A percentile compares a stretch with the other conserved stretches of the same genome.
These are phyloP conservation scores for Chironomus striatipennis DNA, from an alignment of 1,140 invertebrate species.

Conservation along the genomic window DNA sequence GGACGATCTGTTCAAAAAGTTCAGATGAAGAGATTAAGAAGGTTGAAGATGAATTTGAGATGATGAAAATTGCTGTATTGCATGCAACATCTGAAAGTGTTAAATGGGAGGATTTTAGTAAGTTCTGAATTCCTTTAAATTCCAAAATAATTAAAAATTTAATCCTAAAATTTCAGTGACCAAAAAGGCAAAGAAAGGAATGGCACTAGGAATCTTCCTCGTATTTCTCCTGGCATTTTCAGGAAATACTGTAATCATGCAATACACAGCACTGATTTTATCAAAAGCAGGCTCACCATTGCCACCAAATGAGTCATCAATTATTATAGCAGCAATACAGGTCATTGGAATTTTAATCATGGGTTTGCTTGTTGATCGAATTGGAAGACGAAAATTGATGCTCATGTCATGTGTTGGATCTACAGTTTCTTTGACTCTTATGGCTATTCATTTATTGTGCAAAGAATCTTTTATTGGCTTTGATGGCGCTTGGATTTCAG, in stretches of 20 bases:
- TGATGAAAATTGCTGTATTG: slow-evolving; percentile 24
- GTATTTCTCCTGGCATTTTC: slow-evolving; percentile 33
- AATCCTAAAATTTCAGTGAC: slow-evolving; percentile 28
- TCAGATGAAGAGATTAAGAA: slow-evolving; percentile 26
- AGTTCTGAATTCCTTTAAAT: slow-evolving; percentile 25
- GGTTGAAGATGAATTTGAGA: not conserved
- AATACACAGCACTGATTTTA: slow-evolving; percentile 50
- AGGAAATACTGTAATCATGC: slow-evolving; percentile 33
- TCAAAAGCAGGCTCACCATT: slow-evolving; percentile 46
- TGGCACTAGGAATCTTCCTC: slow-evolving; percentile 32
- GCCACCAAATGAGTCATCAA: slow-evolving; percentile 44
- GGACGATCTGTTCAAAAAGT: slow-evolving; percentile 27
- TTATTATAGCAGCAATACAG: slow-evolving; percentile 44
- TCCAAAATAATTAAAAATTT: not conserved
- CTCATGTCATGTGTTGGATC: slow-evolving; percentile 30
- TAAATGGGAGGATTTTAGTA: slow-evolving; percentile 31
- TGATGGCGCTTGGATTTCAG: slow-evolving; percentile 33
- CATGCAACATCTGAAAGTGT: slow-evolving; percentile 24
- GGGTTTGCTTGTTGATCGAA: slow-evolving; percentile 31
- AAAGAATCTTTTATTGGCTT: slow-evolving; percentile 27
- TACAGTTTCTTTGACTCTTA: slow-evolving; percentile 29
- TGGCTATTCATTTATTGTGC: slow-evolving; percentile 31
- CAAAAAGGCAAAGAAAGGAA: slow-evolving; percentile 29
- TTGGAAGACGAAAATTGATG: slow-evolving; percentile 31
- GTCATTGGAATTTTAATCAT: slow-evolving; percentile 40